Evolutionary conservation across 1,140 invertebrate species (phyloP).

Genomic region (Mylabris phalerata): DNA sequence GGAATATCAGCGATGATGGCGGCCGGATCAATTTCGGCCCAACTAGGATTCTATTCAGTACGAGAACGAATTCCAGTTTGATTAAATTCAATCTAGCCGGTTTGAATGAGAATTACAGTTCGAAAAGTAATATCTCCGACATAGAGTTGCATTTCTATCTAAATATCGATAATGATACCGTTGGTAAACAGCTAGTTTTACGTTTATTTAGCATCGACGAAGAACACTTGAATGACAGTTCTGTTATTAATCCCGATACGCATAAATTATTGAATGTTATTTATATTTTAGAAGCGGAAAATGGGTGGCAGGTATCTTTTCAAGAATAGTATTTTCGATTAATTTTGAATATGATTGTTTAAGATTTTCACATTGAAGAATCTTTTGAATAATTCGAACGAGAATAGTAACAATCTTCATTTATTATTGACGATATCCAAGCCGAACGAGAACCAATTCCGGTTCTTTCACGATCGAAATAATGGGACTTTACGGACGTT

Average conservation of each 20-base stretch:
- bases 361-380: constrained; percentile 37
- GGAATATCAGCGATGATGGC: neutral
- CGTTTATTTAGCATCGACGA: constrained; percentile 26
- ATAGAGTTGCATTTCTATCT: constrained; percentile 35
- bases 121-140: constrained; percentile 18
- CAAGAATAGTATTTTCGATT: neutral
- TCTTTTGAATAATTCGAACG: constrained; percentile 33
- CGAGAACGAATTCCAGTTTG: constrained; percentile 9
- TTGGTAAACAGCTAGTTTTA: constrained; percentile 24
- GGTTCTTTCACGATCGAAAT: constrained; percentile 29
- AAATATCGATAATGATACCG: constrained; percentile 23
- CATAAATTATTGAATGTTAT: constrained; percentile 36
- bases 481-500: constrained; percentile 27
- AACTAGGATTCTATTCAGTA: constrained; percentile 1
- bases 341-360: constrained; percentile 1
- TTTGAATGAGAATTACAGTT: constrained; percentile 7
- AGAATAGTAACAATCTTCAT: constrained; percentile 29
- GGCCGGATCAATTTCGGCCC: neutral
- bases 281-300: constrained; percentile 32
- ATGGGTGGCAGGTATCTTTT: constrained; percentile 31
- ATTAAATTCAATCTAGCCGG: constrained; percentile 30
- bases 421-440: constrained; percentile 34
- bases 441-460: constrained; percentile 30
- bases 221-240: constrained; percentile 22
- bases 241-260: constrained; percentile 30